Conservation (phyloP, 23 tunicate species). For the Phallusia fumigata region DNA sequence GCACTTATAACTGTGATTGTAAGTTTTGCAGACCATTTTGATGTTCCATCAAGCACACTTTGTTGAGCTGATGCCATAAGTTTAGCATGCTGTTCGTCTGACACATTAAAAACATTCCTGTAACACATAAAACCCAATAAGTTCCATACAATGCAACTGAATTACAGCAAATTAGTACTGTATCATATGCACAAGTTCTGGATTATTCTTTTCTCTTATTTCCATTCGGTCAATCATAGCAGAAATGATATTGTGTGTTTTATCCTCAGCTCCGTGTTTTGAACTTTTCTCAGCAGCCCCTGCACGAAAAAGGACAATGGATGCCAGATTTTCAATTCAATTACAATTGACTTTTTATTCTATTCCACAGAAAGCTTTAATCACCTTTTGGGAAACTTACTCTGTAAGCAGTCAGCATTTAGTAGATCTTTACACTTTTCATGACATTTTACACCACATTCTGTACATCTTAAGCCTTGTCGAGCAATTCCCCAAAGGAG, state of each 20-base stretch:
- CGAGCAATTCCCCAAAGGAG: conserved; percentile 88
- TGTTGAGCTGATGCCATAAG: conserved; percentile 70
- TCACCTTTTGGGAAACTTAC: too few relatives aligned
- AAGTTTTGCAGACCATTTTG: conserved; percentile 88
- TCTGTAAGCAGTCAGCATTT: conserved; percentile 89
- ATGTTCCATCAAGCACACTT: conserved; percentile 82
- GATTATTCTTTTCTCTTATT: conserved; percentile 35
- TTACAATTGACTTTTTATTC: neutral
- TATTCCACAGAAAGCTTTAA: too few relatives aligned
- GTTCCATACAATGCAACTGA: neutral
- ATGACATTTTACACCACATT: conserved; percentile 94
- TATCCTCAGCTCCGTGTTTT: conserved; percentile 60
- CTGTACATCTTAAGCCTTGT: conserved; percentile 79
- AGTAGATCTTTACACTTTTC: conserved; percentile 88
- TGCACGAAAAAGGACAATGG: neutral
- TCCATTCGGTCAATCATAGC: conserved; percentile 76
- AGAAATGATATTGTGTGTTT: conserved; percentile 56
- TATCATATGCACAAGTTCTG: conserved; percentile 38
- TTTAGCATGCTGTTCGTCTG: conserved; percentile 40
- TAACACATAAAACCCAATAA: neutral
- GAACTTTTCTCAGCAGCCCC: conserved; percentile 88
- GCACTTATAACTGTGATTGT: conserved; percentile 66
- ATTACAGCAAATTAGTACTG: conserved; percentile 6
- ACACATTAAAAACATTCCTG: conserved; percentile 49
- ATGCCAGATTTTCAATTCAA: neutral